phyloP scores from a whole-genome alignment of 2,888 invertebrate species.

The Plutella xylostella region DNA sequence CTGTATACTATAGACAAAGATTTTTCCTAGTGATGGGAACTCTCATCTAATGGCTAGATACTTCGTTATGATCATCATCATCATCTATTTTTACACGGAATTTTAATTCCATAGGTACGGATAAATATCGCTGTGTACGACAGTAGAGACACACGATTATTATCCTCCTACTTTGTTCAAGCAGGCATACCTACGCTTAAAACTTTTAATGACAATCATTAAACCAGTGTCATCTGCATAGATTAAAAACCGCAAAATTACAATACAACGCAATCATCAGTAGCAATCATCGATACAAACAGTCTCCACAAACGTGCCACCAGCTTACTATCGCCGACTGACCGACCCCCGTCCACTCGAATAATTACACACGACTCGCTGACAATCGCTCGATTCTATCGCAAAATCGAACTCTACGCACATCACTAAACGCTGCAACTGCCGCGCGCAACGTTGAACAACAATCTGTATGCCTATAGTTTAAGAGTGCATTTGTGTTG shows the following conservation, averaged over 20 bases:
- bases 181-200: no score
- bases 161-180: no score
- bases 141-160: no score
- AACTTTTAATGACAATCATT: no score
- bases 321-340: constrained; percentile 29
- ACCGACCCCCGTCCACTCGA: constrained; percentile 46
- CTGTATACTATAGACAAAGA: no score
- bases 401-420: constrained; percentile 29
- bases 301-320: constrained; percentile 11
- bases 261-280: constrained; percentile 3
- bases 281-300: constrained; percentile 1
- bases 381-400: constrained; percentile 66
- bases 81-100: no score
- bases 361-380: constrained; percentile 67
- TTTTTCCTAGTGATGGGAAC: no score
- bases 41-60: no score
- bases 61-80: no score
- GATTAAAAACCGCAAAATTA: neutral
- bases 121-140: no score
- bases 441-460: constrained; percentile 16
- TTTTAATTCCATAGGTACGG: no score
- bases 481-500: constrained; percentile 13
- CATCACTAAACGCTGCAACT: constrained; percentile 33
- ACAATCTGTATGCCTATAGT: constrained; percentile 19
- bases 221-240: no score